phyloP scores from a whole-genome alignment of 2,113 vertebrate genomes.

The Syngnathus floridae region DNA sequence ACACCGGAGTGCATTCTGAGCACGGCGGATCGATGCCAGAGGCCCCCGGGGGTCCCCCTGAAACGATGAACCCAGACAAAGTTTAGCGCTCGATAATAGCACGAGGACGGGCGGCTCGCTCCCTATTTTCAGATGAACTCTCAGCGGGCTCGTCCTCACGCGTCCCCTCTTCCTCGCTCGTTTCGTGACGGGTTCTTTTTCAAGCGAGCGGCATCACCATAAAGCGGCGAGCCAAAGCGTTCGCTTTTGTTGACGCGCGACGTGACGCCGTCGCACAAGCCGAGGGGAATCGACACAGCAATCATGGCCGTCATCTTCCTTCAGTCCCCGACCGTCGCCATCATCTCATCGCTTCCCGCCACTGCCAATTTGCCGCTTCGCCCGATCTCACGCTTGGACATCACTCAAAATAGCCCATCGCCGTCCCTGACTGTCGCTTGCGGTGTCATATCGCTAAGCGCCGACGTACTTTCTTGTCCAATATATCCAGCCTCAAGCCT shows the following conservation, averaged over 20 bases:
- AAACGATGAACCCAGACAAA: conserved; percentile 65
- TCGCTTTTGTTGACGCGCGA: conserved; percentile 30
- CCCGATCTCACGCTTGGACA: conserved; percentile 35
- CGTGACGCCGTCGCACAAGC: conserved; percentile 19
- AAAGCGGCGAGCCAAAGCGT: conserved; percentile 25
- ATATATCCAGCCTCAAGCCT: conserved; percentile 8
- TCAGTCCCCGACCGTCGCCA: conserved; percentile 30
- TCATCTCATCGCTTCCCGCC: conserved; percentile 41
- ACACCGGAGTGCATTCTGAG: conserved; percentile 65
- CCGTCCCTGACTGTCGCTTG: conserved; percentile 12
- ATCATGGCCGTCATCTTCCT: conserved; percentile 30
- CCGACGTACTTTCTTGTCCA: conserved; percentile 3
- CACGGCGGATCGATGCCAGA: conserved; percentile 64
- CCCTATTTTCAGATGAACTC: conserved; percentile 53
- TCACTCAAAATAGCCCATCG: conserved; percentile 35
- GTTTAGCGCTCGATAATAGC: conserved; percentile 66
- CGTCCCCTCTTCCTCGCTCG: conserved; percentile 25
- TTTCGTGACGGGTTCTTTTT: conserved; percentile 27
- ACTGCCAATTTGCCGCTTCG: conserved; percentile 43
- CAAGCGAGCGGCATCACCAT: conserved; percentile 41
- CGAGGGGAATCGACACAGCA: conserved; percentile 32
- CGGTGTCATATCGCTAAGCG: conserved; percentile 26
- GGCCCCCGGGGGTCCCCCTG: conserved; percentile 63
- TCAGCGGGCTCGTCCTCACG: conserved; percentile 34
- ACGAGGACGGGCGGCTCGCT: conserved; percentile 51